phyloP scores from a whole-genome alignment of 2,888 invertebrate genomes.

The Pyrochroa serraticornis region DNA sequence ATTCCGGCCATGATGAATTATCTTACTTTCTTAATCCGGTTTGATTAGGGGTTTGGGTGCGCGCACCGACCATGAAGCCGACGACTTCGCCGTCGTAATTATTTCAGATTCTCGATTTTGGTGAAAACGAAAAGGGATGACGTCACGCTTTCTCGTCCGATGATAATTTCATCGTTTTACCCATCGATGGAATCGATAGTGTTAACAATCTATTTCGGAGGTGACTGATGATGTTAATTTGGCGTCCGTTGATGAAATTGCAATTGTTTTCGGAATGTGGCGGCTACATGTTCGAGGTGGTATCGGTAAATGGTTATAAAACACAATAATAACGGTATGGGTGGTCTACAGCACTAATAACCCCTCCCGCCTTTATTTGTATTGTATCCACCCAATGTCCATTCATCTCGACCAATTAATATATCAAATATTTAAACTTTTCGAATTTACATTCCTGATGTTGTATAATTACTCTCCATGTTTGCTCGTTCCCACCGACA shows the following conservation, averaged over 20 bases:
- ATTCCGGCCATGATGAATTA: constrained; percentile 49
- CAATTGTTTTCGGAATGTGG: constrained; percentile 26
- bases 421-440: constrained; percentile 49
- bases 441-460: constrained; percentile 37
- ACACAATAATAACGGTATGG: constrained; percentile 45
- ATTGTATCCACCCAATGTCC: constrained; percentile 49
- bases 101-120: too few relatives aligned
- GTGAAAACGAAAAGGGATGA: too few relatives aligned
- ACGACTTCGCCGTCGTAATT: constrained; percentile 1
- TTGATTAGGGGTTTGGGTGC: constrained; percentile 30
- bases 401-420: constrained; percentile 49
- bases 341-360: constrained; percentile 50
- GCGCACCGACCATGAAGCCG: constrained; percentile 7
- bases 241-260: neutral
- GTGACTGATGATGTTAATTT: neutral
- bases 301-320: constrained; percentile 35
- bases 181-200: too few relatives aligned
- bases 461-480: constrained; percentile 22
- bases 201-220: too few relatives aligned
- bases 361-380: constrained; percentile 50
- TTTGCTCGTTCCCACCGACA: constrained; percentile 24
- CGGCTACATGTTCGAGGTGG: constrained; percentile 27
- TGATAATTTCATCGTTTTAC: too few relatives aligned
- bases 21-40: constrained; percentile 47
- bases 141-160: too few relatives aligned